These are phyloP conservation scores for Balaeniceps rex DNA, from an alignment of 2,113 vertebrate species.

Conservation along the genomic window DNA sequence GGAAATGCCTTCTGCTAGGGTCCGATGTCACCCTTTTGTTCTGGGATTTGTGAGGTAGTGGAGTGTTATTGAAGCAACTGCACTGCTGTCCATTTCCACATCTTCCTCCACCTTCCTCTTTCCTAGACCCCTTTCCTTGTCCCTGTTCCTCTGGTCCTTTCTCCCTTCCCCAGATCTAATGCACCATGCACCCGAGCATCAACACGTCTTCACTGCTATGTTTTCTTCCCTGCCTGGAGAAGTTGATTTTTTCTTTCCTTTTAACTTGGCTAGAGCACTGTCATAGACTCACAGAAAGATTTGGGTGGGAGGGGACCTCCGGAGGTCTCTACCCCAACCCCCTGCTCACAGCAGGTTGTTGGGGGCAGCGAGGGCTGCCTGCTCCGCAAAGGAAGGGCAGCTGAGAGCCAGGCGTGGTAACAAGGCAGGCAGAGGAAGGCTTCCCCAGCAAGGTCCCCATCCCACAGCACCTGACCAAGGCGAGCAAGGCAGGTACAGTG, in stretches of 20 bases:
- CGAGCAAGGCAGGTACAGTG: not conserved
- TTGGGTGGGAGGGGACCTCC: not conserved
- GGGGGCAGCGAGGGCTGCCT: not conserved
- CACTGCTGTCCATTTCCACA: not conserved
- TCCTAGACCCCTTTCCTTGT: not conserved
- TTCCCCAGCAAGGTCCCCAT: not conserved
- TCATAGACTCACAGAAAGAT: not conserved
- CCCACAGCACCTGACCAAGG: not conserved
- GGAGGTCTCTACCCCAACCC: not conserved
- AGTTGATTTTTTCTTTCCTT: not conserved
- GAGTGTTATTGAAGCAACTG: not conserved
- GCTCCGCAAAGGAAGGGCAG: not conserved
- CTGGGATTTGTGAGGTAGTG: not conserved
- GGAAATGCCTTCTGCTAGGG: not conserved
- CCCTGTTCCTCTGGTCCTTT: not conserved
- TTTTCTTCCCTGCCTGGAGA: not conserved
- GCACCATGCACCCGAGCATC: not conserved
- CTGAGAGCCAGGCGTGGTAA: not conserved
- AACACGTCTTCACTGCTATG: not conserved
- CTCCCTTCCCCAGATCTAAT: not conserved
- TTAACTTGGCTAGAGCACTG: not conserved
- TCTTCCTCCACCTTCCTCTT: not conserved
- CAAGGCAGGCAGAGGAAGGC: not conserved
- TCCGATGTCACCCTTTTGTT: not conserved
- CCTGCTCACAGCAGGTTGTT: not conserved